Evolutionary conservation across 92 coral and sea anemone species (phyloP), one percentile per base, ranked within the genome.

Genomic region (Muricea muricata): DNA sequence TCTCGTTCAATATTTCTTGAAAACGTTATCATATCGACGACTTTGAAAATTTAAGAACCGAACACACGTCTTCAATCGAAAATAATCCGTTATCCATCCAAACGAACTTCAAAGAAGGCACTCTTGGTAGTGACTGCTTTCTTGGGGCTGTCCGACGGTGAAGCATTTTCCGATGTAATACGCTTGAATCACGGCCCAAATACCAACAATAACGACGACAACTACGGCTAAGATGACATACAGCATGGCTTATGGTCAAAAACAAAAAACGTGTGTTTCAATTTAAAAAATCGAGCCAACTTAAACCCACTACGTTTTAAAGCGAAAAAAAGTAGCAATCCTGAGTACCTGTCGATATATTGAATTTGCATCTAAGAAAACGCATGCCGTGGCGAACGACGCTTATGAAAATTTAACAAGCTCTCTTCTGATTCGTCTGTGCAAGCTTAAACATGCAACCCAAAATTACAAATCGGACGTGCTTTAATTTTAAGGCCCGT

Each of bases 101-200:
- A 65, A 10, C 20, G 12, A 47, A 12, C 33, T 9, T 37, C 35
- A 78, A 10, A 57, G 3, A 8, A 78, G 45, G 63, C 70, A 78
- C 6, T 55, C 71, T 33, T 78, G 83, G 34, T 78, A 78, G 68
- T 92, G 87, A 24, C 93, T 91, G 74, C 91, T 97, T 85, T 97
- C 99, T 45, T 93, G 98, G 2, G 99, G 98, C 80, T 97, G 99
- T 30, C 99, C 99, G 34, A 94, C 98, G 31, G 73, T 37, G 57
- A 97, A 97, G 66, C 99, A 97, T 72, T 93, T 92, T 28, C 99
- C 99, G 10, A 97, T 93, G 84, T 92, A 97, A 63, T 97, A 97
- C 0, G 99, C 95, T 80, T 97, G 99, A 82, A 97, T 88, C 29
- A 91, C 92, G 7, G 99, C 99, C 81, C 94, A 87, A 26, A 91